These are phyloP conservation scores for Eulemur mongoz DNA, from an alignment of 2,797 vertebrate species.

Conservation along the genomic window DNA sequence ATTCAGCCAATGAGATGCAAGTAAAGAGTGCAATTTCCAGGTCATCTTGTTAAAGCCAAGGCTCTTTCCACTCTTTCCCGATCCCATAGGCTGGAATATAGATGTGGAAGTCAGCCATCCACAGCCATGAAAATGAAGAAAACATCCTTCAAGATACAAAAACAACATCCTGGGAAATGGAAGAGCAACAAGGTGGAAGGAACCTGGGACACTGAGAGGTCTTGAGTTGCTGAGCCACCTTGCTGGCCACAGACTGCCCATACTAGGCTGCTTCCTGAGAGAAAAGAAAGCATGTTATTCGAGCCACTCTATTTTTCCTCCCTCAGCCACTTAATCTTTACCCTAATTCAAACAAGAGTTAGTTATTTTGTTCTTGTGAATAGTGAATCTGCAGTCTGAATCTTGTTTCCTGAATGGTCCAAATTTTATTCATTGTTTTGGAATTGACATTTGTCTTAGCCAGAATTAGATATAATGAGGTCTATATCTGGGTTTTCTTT, in stretches of 20 bases:
- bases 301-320: not conserved
- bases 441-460: not conserved
- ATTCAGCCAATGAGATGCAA: not conserved
- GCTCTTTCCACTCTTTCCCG: not conserved
- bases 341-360: not conserved
- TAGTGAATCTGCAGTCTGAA: not conserved
- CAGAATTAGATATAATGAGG: not conserved
- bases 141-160: not conserved
- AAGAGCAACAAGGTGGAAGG: not conserved
- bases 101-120: not conserved
- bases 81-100: not conserved
- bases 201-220: not conserved
- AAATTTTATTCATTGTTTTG: not conserved
- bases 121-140: not conserved
- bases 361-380: not conserved
- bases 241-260: not conserved
- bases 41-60: not conserved
- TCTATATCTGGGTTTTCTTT: not conserved
- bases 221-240: not conserved
- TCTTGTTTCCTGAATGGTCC: not conserved
- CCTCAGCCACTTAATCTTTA: not conserved
- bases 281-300: not conserved
- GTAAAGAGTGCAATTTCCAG: not conserved
- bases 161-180: not conserved
- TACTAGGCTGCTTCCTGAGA: not conserved